Evolutionary conservation across 2,797 vertebrate genomes (phyloP).

Genomic region (Poecilia picta): DNA sequence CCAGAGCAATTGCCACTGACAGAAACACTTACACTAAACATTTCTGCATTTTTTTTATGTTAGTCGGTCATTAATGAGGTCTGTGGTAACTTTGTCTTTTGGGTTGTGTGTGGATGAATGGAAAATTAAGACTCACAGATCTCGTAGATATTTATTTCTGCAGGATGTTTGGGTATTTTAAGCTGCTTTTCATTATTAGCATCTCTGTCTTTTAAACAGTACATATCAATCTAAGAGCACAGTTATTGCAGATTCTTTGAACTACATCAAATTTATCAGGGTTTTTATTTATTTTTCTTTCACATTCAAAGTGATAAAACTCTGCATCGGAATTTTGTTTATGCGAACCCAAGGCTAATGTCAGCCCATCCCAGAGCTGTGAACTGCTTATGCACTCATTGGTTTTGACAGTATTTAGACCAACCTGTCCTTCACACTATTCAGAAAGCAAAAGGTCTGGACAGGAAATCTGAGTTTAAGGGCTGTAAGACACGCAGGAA

Average conservation of each 20-base stretch:
- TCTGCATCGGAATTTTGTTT: neutral
- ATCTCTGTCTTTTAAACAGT: neutral
- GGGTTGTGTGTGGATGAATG: slow-evolving; percentile 32
- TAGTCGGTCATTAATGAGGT: slow-evolving; percentile 34
- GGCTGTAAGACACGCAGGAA: slow-evolving; percentile 55
- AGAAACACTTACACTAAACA: slow-evolving; percentile 31
- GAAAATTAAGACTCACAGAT: slow-evolving; percentile 21
- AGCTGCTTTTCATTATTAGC: slow-evolving; percentile 1
- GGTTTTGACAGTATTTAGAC: slow-evolving; percentile 41
- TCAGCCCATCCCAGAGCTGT: slow-evolving; percentile 5
- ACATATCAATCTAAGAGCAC: neutral
- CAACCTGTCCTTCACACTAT: slow-evolving; percentile 22
- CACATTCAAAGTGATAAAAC: neutral
- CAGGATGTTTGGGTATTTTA: slow-evolving; percentile 4
- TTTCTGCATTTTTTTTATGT: slow-evolving; percentile 21
- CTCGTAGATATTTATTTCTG: slow-evolving; percentile 8
- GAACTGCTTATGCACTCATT: slow-evolving; percentile 39
- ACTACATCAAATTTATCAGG: neutral
- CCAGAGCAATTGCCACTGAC: slow-evolving; percentile 13
- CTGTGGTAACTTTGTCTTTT: slow-evolving; percentile 44
- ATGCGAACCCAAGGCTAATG: slow-evolving; percentile 15
- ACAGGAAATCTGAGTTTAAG: slow-evolving; percentile 40
- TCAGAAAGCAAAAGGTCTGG: slow-evolving; percentile 42
- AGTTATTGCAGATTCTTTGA: neutral
- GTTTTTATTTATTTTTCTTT: neutral